Conservation (phyloP, 2,797 vertebrate species). For the Graptemys geographica region DNA sequence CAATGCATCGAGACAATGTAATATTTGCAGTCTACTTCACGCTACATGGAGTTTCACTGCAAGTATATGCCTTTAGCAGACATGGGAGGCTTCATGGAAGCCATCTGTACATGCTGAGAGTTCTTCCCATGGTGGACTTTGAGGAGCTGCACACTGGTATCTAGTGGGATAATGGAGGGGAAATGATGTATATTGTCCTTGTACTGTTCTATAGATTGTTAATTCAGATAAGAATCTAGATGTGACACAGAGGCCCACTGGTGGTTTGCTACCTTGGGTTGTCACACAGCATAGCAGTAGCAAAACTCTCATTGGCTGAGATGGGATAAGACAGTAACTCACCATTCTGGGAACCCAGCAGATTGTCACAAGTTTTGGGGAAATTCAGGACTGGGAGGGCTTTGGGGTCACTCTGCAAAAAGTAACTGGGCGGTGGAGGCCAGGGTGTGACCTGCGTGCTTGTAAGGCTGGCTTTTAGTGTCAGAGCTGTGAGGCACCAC, state of each 20-base stretch:
- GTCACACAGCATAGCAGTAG: not conserved
- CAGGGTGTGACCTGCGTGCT: not conserved
- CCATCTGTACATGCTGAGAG: accelerated
- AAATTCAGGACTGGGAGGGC: not conserved
- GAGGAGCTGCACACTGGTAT: not conserved
- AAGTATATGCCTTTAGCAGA: accelerated
- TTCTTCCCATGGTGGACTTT: not conserved
- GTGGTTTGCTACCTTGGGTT: not conserved
- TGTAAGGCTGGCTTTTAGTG: not conserved
- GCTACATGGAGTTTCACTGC: accelerated
- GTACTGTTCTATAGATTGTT: not conserved
- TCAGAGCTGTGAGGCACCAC: not conserved
- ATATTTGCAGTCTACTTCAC: accelerated
- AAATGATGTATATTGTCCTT: not conserved
- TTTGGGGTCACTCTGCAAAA: not conserved
- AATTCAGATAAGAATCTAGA: not conserved
- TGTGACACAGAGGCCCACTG: not conserved
- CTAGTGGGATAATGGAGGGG: not conserved
- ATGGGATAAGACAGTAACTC: not conserved
- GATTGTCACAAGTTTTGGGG: not conserved
- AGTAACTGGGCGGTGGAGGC: not conserved
- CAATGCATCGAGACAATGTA: not conserved
- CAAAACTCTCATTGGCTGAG: not conserved
- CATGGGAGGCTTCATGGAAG: not conserved
- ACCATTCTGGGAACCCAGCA: not conserved